These are phyloP conservation scores for Desmodus rotundus DNA, from an alignment of 2,113 vertebrate species.

Conservation along the genomic window DNA sequence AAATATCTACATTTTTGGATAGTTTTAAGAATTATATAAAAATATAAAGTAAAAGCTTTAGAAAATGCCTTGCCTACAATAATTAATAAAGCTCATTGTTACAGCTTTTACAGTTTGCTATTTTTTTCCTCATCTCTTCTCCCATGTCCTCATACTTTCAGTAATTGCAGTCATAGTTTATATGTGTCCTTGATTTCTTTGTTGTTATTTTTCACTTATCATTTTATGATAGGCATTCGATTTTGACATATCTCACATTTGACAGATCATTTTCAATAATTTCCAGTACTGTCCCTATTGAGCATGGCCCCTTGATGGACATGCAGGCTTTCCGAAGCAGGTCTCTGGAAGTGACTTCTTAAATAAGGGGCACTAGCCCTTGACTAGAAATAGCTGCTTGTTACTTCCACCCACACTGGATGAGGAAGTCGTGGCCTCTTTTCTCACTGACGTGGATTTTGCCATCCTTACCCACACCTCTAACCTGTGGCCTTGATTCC, in stretches of 20 bases:
- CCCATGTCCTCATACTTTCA: background rate
- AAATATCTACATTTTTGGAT: background rate
- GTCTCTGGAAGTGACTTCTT: background rate
- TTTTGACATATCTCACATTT: background rate
- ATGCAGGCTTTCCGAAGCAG: background rate
- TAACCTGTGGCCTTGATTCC: conserved; percentile 55
- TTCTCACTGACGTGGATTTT: conserved; percentile 64
- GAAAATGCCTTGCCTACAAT: background rate
- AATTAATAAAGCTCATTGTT: background rate
- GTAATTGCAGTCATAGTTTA: background rate
- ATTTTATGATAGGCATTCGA: background rate
- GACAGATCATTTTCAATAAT: background rate
- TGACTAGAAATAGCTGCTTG: background rate
- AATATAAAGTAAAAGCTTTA: background rate
- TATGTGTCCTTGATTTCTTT: background rate
- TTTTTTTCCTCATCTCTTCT: background rate
- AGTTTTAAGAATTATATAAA: background rate
- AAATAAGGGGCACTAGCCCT: background rate
- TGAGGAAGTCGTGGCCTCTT: conserved; percentile 61
- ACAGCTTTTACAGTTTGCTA: background rate
- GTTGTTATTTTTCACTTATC: background rate
- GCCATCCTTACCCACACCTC: conserved; percentile 48
- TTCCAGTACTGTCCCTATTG: background rate
- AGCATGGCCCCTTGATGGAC: background rate
- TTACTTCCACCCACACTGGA: conserved; percentile 47